Percentiles rank a stretch among this genome's conserved stretches.
Conservation (phyloP, 2,113 vertebrate genomes). For the Conger conger region DNA sequence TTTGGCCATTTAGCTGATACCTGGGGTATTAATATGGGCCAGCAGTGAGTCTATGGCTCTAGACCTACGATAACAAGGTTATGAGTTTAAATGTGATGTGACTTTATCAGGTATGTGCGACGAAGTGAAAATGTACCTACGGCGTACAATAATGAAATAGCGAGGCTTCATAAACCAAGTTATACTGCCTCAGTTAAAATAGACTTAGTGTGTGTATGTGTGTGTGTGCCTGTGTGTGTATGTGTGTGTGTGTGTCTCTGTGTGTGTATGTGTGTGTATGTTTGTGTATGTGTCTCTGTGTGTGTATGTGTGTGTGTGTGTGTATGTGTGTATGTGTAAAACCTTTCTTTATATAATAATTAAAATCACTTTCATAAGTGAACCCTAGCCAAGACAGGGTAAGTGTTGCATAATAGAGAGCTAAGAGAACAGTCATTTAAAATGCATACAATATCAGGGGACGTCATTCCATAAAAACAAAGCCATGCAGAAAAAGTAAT, state of each 20-base stretch:
- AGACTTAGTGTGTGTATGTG: no score
- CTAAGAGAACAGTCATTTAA: neutral
- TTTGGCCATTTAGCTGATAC: slow-evolving; percentile 27
- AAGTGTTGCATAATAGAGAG: no score
- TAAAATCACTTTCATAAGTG: no score
- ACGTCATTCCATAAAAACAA: neutral
- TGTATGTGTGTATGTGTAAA: no score
- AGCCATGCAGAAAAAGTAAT: neutral
- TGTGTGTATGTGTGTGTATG: no score
- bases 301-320: no score
- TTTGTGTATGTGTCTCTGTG: no score
- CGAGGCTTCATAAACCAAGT: neutral
- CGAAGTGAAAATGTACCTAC: neutral
- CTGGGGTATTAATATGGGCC: neutral
- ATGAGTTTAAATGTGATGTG: neutral
- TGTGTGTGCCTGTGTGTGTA: no score
- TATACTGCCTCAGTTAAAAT: neutral
- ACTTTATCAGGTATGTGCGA: neutral
- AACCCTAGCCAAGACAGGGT: no score
- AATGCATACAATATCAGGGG: neutral
- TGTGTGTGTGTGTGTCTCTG: no score
- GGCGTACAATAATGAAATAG: neutral
- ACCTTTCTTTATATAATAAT: no score
- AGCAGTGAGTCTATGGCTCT: neutral
- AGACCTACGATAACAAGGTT: neutral